Percentiles rank a stretch among this genome's conserved stretches.
phyloP scores from a whole-genome alignment of 2,113 vertebrate genomes.

The Mirza zaza region DNA sequence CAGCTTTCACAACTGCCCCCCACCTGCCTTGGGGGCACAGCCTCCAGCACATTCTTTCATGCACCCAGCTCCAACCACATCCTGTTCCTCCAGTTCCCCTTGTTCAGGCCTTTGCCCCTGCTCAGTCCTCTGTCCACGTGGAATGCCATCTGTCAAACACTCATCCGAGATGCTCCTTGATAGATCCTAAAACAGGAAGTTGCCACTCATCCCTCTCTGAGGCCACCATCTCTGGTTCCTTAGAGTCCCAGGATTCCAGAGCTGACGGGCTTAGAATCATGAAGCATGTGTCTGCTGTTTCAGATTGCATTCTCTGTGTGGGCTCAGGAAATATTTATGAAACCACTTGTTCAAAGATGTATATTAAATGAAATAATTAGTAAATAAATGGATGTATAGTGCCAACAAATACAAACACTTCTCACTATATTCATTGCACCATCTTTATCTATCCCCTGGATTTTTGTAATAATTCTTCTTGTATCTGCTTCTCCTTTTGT shows the following conservation, averaged over 20 bases:
- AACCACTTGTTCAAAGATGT: not conserved
- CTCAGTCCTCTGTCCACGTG: not conserved
- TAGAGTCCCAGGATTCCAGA: not conserved
- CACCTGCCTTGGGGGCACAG: not conserved
- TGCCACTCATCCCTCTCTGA: not conserved
- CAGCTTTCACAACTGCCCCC: not conserved
- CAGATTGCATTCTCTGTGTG: not conserved
- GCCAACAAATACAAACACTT: not conserved
- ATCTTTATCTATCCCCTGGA: not conserved
- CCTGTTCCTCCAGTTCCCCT: not conserved
- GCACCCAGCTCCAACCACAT: not conserved
- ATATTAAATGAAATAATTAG: not conserved
- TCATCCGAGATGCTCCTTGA: not conserved
- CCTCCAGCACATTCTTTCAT: not conserved
- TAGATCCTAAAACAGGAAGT: not conserved
- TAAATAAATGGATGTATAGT: not conserved
- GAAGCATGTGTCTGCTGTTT: not conserved
- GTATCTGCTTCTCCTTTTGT: not conserved
- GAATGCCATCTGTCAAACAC: not conserved
- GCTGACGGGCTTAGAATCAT: not conserved
- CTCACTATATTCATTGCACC: not conserved
- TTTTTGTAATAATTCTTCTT: constrained; percentile 12
- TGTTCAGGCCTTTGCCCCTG: too few relatives aligned
- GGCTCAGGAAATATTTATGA: not conserved
- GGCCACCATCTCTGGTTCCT: not conserved